Evolutionary conservation across 1,140 invertebrate genomes (phyloP).

Genomic region (Nautilus pompilius): DNA sequence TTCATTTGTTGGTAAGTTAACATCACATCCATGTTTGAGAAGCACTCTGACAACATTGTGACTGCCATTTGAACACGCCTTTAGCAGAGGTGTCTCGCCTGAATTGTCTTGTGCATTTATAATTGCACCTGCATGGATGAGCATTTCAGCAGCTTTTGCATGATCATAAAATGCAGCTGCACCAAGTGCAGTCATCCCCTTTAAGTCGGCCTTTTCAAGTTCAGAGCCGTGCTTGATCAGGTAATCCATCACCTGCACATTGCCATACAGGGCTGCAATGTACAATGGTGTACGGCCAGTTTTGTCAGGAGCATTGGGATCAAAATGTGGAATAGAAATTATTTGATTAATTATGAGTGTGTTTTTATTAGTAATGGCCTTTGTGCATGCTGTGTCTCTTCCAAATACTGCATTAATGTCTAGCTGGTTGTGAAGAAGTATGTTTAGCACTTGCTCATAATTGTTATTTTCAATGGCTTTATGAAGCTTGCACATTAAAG

Average conservation of each 20-base stretch:
- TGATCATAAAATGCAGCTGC: neutral
- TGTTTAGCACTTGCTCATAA: too few species aligned
- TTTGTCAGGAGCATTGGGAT: neutral
- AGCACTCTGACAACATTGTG: neutral
- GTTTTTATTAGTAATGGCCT: too few species aligned
- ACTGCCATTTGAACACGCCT: constrained; percentile 3
- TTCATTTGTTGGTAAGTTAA: constrained; percentile 6
- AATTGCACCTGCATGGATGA: neutral
- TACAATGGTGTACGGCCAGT: neutral
- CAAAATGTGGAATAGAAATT: too few species aligned
- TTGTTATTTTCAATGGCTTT: too few species aligned
- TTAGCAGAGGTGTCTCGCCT: constrained; percentile 8
- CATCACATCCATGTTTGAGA: neutral
- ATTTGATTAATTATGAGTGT: too few species aligned
- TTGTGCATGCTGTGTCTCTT: too few species aligned
- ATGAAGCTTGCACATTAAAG: too few species aligned
- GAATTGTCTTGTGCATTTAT: neutral
- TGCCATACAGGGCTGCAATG: neutral
- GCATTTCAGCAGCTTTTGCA: neutral
- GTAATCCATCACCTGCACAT: neutral
- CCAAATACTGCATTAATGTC: too few species aligned
- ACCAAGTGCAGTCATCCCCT: constrained; percentile 1
- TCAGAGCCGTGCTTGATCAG: constrained; percentile 3
- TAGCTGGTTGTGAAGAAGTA: too few species aligned
- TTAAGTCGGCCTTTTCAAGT: constrained; percentile 1